Conservation (phyloP, 2,888 invertebrate genomes). For the Linnaemya vulpina region DNA sequence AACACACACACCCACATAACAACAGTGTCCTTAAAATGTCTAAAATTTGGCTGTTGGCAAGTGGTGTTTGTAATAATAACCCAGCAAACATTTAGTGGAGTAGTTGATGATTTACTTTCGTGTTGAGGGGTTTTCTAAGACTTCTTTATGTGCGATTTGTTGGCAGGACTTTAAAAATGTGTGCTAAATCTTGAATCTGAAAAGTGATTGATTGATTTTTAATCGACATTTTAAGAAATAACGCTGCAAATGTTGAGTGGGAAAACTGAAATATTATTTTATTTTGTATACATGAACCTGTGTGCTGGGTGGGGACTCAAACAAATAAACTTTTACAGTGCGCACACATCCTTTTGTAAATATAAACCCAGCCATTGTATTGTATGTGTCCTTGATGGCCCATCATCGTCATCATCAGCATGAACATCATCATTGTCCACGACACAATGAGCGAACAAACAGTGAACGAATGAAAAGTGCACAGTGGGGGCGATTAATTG, state of each 20-base stretch:
- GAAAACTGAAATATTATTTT: neutral
- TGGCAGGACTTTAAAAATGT: no score
- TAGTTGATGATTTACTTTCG: no score
- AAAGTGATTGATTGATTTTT: no score
- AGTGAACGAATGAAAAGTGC: neutral
- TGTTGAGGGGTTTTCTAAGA: no score
- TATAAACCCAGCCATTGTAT: constrained; percentile 51
- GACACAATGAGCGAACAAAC: constrained; percentile 2
- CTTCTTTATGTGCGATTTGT: no score
- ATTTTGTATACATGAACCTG: neutral
- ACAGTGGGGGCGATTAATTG: constrained; percentile 17
- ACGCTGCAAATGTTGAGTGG: no score
- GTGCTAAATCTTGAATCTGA: no score
- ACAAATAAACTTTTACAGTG: constrained; percentile 15
- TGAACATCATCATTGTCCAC: constrained; percentile 25
- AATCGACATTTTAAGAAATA: no score
- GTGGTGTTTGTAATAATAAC: constrained; percentile 40
- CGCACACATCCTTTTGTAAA: constrained; percentile 45
- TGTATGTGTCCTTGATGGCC: constrained; percentile 65
- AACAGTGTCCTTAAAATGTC: constrained; percentile 56
- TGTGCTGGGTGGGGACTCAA: neutral
- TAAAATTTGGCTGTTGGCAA: constrained; percentile 63
- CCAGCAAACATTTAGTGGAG: no score
- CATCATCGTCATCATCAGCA: constrained; percentile 47
- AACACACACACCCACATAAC: neutral